Evolutionary conservation across 2,888 invertebrate species (phyloP).

Genomic region (Platynereis dumerilii): DNA sequence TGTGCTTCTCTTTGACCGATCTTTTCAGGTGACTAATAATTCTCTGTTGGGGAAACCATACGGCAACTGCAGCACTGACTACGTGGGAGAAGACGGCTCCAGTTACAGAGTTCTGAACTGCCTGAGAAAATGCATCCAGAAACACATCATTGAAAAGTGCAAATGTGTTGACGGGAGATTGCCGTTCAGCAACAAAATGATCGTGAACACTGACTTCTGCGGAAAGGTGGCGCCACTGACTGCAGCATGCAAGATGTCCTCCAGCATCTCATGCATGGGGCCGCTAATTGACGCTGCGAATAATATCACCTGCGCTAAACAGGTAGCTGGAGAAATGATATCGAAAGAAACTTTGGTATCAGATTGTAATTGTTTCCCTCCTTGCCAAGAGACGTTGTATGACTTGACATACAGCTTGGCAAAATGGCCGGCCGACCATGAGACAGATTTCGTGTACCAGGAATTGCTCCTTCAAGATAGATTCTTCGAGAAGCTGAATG

Average conservation of each 20-base stretch:
- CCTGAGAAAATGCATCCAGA: constrained; percentile 2
- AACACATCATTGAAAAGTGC: not conserved
- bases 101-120: not conserved
- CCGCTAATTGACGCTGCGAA: not conserved
- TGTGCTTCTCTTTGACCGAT: too few relatives aligned
- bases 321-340: not conserved
- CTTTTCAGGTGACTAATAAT: not conserved
- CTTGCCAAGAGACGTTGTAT: not conserved
- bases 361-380: not conserved
- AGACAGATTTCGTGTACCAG: constrained; percentile 1
- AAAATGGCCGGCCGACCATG: constrained; percentile 1
- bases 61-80: not conserved
- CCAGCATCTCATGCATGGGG: not conserved
- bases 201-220: not conserved
- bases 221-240: not conserved
- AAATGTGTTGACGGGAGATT: not conserved
- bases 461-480: not conserved
- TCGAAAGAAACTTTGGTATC: not conserved
- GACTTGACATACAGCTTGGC: not conserved
- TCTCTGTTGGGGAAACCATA: not conserved
- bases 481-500: not conserved
- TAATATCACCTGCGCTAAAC: not conserved
- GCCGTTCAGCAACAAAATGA: not conserved
- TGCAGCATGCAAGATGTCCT: not conserved
- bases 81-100: not conserved